A percentile compares a stretch with the other conserved stretches of the same genome.
Conservation (phyloP, 2,113 vertebrate genomes). For the Scortum barcoo region DNA sequence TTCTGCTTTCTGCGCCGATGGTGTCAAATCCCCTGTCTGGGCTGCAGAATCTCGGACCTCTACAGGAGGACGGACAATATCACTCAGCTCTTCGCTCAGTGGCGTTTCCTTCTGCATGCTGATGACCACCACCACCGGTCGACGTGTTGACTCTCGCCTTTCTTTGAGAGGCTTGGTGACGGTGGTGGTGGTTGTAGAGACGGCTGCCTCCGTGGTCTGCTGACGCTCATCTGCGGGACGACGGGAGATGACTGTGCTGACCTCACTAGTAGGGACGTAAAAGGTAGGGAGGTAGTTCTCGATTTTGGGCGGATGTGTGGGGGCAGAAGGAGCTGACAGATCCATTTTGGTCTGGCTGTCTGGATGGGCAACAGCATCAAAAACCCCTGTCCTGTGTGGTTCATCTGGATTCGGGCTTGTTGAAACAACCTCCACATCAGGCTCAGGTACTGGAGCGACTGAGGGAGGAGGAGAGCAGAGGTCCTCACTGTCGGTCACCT, state of each 20-base stretch:
- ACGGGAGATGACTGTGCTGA: constrained; percentile 17
- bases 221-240: constrained; percentile 50
- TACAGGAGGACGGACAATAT: constrained; percentile 29
- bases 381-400: constrained; percentile 6
- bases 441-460: constrained; percentile 34
- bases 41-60: constrained; percentile 67
- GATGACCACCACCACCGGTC: constrained; percentile 85
- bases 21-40: constrained; percentile 56
- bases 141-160: constrained; percentile 65
- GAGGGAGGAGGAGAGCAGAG: constrained; percentile 54
- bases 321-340: constrained; percentile 19
- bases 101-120: constrained; percentile 85
- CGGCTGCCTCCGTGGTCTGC: background rate
- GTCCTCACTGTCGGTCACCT: constrained; percentile 83
- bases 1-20: constrained; percentile 26
- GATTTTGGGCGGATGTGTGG: constrained; percentile 72
- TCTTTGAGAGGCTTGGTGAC: constrained; percentile 65
- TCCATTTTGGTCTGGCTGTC: constrained; percentile 46
- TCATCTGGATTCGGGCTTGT: constrained; percentile 55
- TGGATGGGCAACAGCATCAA: constrained; percentile 26
- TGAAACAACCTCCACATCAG: constrained; percentile 43
- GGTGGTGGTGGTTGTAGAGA: constrained; percentile 21
- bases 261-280: constrained; percentile 88
- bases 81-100: constrained; percentile 53
- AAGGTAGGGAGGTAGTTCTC: constrained; percentile 91